These are phyloP conservation scores for Cryptophagus acutangulus DNA, from an alignment of 2,888 invertebrate genomes.

Conservation along the genomic window DNA sequence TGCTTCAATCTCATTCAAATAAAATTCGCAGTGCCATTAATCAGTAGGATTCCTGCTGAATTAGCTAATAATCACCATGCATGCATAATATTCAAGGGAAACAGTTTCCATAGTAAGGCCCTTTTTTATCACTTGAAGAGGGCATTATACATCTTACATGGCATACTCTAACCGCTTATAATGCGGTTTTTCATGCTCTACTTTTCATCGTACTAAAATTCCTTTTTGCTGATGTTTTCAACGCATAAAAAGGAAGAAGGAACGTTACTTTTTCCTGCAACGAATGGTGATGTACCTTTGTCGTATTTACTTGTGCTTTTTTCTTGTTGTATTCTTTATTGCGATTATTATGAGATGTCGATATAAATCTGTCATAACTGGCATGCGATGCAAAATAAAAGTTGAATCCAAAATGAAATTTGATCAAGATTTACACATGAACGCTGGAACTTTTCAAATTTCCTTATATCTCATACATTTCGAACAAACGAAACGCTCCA, in stretches of 20 bases:
- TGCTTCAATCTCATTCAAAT: too few species aligned
- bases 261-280: too few species aligned
- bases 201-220: slow-evolving; percentile 22
- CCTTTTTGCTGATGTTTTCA: slow-evolving; percentile 23
- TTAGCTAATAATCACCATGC: slow-evolving; percentile 3
- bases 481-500: too few species aligned
- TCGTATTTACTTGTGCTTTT: slow-evolving; percentile 17
- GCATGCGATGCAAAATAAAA: too few species aligned
- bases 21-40: slow-evolving; percentile 3
- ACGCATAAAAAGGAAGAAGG: slow-evolving; percentile 23
- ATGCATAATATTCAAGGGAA: background rate
- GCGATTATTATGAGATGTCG: too few species aligned
- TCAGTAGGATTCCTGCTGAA: slow-evolving; percentile 5
- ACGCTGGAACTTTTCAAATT: slow-evolving; percentile 9
- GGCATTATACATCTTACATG: background rate
- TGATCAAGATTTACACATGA: too few species aligned
- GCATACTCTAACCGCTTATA: slow-evolving; percentile 12
- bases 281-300: slow-evolving; percentile 22
- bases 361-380: too few species aligned
- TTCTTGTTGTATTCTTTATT: too few species aligned
- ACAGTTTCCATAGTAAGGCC: background rate
- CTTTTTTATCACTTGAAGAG: background rate
- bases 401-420: too few species aligned
- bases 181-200: slow-evolving; percentile 17
- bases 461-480: too few species aligned